Base-by-base conservation (phyloP, 2,888 invertebrate species). In the Sphaeridia pumilis region DNA sequence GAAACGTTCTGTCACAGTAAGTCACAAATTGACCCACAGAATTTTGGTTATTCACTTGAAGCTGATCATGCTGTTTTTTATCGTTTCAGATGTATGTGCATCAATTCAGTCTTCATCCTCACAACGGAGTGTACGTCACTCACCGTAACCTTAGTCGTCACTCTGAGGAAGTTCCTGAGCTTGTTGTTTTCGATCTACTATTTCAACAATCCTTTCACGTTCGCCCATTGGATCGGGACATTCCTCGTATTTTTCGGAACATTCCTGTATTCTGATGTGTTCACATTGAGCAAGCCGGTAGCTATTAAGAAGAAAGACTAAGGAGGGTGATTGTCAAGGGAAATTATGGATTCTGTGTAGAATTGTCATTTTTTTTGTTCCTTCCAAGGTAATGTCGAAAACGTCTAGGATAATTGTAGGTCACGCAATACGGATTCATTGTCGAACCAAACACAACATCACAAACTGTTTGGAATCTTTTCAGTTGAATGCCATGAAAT, bases 111-210 rank as follows among this genome's bases (percentile, higher is more conserved):
- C 1, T 98, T 93, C 68, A 80, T 86, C 27, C 74, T 97, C 67
- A 95, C 94, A 1, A 87, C 95, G 0, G 92, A 93, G 71, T 93
- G 92, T 68, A 79, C 88, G 0, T 93, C 95, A 0, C 72, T 98
- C 42, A 90, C 92, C 0, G 94, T 98, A 1, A 97, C 95, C 0
- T 74, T 98, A 63, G 90, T 98, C 0, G 85, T 98, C 27, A 98
- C 98, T 0, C 72, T 97, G 50, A 77, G 98, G 46, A 98, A 98
- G 73, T 98, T 98, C 69, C 78, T 89, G 28, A 94, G 94, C 0
- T 74, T 98, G 34, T 71, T 98, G n/a, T 85, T 98, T 69, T 97
- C 95, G 0, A 93, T 98, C 63, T 66, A 88, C 46, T 92, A 94
- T 71, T 98, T 98, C 69, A 78, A 82, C 65, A 98, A 97, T 75